These are phyloP conservation scores for Linhomoeus sp. DNA, from an alignment of 2,888 invertebrate genomes.

Conservation along the genomic window DNA sequence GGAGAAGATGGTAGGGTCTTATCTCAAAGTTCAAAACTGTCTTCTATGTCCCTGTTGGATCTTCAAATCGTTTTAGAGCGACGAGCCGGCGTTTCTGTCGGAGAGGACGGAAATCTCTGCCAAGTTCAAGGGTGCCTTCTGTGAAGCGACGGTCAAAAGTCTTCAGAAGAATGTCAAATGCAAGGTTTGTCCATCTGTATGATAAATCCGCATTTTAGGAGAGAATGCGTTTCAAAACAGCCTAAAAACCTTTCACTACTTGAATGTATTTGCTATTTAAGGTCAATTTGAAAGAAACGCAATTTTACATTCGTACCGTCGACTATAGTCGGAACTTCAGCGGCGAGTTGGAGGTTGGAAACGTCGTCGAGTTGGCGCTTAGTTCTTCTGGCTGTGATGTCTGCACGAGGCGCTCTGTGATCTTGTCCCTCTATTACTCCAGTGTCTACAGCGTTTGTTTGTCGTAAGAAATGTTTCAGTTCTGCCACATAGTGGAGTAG, in stretches of 20 bases:
- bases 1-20: no score
- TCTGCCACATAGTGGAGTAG: no score
- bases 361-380: slow-evolving; percentile 9
- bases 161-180: slow-evolving; percentile 80
- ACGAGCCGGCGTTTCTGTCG: slow-evolving; percentile 82
- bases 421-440: slow-evolving; percentile 80
- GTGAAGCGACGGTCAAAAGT: slow-evolving; percentile 93
- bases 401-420: slow-evolving; percentile 40
- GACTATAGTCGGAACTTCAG: not conserved
- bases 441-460: slow-evolving; percentile 87
- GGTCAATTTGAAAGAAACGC: no score
- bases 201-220: not conserved
- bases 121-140: slow-evolving; percentile 98
- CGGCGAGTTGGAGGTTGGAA: slow-evolving; percentile 8
- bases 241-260: no score
- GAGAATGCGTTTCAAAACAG: no score
- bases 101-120: slow-evolving; percentile 98
- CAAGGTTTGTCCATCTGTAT: slow-evolving; percentile 42
- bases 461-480: no score
- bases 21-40: no score
- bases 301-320: not conserved
- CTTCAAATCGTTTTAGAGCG: no score
- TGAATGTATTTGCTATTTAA: no score
- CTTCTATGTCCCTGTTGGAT: no score
- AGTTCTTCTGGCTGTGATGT: slow-evolving; percentile 46